These are phyloP conservation scores for Drosophila insularis DNA, from an alignment of 1,140 invertebrate genomes.

Conservation along the genomic window DNA sequence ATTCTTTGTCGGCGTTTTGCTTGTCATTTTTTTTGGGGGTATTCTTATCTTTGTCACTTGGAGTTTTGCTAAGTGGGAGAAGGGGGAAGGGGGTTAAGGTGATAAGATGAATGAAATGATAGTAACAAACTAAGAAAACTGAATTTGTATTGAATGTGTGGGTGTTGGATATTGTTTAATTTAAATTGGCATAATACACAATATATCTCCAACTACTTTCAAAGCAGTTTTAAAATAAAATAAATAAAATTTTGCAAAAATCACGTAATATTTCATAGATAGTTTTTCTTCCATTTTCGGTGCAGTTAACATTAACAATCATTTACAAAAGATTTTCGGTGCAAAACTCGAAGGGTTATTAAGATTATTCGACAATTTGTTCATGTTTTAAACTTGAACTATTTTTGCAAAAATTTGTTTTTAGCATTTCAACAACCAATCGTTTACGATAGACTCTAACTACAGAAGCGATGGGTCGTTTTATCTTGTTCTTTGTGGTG, in stretches of 20 bases:
- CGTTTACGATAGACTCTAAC: conserved; percentile 41
- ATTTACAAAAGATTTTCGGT: conserved; percentile 31
- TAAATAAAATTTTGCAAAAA: conserved; percentile 60
- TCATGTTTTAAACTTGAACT: conserved; percentile 48
- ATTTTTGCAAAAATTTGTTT: conserved; percentile 58
- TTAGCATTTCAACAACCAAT: conserved; percentile 40
- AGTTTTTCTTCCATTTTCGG: conserved; percentile 36
- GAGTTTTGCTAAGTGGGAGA: not conserved
- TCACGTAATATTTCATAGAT: conserved; percentile 40
- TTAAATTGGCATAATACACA: conserved; percentile 70
- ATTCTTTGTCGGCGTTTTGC: not conserved
- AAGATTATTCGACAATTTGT: conserved; percentile 12
- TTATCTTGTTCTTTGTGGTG: conserved; percentile 32
- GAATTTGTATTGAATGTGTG: conserved; percentile 14
- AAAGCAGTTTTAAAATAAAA: conserved; percentile 56
- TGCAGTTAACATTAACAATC: conserved; percentile 56
- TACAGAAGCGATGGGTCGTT: conserved; percentile 52
- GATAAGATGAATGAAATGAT: not conserved
- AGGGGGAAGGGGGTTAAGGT: not conserved
- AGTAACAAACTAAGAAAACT: not conserved
- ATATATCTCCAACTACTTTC: conserved; percentile 45
- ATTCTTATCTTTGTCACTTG: not conserved
- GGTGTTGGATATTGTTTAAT: conserved; percentile 64
- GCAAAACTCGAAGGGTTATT: conserved; percentile 45
- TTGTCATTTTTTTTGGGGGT: not conserved